These are phyloP conservation scores for Dinoponera quadriceps DNA, from an alignment of 1,140 invertebrate species.

Conservation along the genomic window DNA sequence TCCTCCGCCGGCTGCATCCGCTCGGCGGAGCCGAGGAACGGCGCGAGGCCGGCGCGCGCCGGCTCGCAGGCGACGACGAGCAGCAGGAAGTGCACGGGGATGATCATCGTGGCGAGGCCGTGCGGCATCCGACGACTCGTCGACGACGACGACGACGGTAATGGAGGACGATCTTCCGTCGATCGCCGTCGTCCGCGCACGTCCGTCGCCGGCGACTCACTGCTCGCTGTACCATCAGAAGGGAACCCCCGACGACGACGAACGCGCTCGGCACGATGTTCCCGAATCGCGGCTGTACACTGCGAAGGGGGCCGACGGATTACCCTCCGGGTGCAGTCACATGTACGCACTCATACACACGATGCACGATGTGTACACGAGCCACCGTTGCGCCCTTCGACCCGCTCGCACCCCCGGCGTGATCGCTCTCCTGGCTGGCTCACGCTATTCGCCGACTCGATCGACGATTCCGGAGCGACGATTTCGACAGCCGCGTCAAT, in stretches of 20 bases:
- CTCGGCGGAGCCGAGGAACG: constrained; percentile 38
- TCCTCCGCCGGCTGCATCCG: constrained; percentile 22
- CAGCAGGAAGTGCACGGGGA: constrained; percentile 41
- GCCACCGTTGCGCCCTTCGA: not conserved
- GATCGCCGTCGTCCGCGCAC: constrained; percentile 55
- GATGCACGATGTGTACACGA: not conserved
- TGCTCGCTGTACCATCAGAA: constrained; percentile 68
- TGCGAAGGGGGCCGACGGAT: not conserved
- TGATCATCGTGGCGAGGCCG: constrained; percentile 43
- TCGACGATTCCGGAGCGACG: not conserved
- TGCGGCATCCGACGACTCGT: constrained; percentile 40
- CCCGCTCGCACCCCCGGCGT: not conserved
- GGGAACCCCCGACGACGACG: constrained; percentile 49
- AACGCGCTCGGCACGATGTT: constrained; percentile 28
- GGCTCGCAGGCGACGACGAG: constrained; percentile 24
- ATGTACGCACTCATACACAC: not conserved
- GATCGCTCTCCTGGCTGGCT: not conserved
- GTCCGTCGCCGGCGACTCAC: constrained; percentile 65
- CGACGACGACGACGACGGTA: constrained; percentile 45
- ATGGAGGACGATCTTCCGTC: not conserved
- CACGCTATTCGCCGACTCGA: not conserved
- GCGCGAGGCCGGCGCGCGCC: constrained; percentile 8
- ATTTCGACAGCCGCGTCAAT: not conserved
- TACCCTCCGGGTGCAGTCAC: constrained; percentile 26
- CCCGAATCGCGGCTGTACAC: not conserved